Conservation (phyloP, 2,797 vertebrate species). For the Coracias cyanogaster region DNA sequence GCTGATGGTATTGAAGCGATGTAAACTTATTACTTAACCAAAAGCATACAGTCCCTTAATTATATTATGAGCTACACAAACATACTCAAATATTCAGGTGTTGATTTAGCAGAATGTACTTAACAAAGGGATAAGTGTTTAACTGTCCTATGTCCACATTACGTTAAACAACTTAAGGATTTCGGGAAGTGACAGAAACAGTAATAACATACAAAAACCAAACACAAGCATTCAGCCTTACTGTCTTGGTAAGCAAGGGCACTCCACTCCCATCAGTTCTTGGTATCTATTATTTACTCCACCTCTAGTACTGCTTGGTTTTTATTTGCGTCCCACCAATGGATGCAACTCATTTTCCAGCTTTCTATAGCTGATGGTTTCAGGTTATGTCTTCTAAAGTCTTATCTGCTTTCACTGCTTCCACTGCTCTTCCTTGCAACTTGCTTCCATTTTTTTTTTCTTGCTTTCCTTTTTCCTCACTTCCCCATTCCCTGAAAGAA, state of each 20-base stretch:
- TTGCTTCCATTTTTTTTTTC: background rate
- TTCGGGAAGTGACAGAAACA: background rate
- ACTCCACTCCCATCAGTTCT: background rate
- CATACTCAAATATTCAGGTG: background rate
- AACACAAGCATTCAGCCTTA: fast-evolving
- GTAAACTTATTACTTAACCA: background rate
- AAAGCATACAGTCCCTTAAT: background rate
- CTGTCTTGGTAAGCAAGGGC: background rate
- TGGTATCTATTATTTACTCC: background rate
- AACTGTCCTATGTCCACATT: background rate
- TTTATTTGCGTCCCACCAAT: background rate
- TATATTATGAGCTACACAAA: background rate
- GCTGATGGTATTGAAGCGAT: background rate
- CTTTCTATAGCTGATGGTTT: background rate
- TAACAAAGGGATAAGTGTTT: background rate
- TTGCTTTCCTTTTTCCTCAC: background rate
- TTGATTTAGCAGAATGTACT: background rate
- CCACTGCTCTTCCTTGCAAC: background rate
- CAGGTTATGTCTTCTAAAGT: background rate
- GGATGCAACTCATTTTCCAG: fast-evolving
- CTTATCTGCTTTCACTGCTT: background rate
- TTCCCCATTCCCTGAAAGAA: background rate
- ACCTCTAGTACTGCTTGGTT: background rate
- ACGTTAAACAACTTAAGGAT: background rate
- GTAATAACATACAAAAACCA: background rate